Base-by-base conservation (phyloP, 2,113 vertebrate genomes). In the Podiceps cristatus region DNA sequence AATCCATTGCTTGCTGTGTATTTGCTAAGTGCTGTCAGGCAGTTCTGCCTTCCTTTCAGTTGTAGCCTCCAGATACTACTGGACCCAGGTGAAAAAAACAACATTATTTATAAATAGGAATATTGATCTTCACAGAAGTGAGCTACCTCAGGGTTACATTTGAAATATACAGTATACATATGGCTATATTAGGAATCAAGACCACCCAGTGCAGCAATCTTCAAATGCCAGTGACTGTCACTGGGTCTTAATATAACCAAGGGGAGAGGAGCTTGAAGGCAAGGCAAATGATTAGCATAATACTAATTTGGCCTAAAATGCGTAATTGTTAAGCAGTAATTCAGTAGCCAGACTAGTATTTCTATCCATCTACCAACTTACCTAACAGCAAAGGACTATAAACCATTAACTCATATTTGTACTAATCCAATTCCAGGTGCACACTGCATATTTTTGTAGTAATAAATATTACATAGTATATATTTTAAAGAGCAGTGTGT, bases 341-440 rank as follows among this genome's bases (percentile, higher is more conserved):
- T 71, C 62, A 81, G 86, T 89, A 84, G 47, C 56, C 35, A 72
- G 81, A 63, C 75, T 58, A 58, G 10, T 58, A 71, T 91, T 94
- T 92, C 69, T 86, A 22, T 83, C 49, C 13, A 1, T 91, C 49
- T 71, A 78, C 89, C 42, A 71, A 52, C 22, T 92, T 59, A 40
- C 23, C 15, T 58, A 83, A 77, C 11, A 81, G 42, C 59, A 75
- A 80, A 87, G 44, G 33, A 47, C 52, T 64, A 45, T 71, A 94
- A 96, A 85, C 37, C n/a, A 81, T 91, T 89, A 75, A 91, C 35
- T 93, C n/a, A 27, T 91, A 84, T 89, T 93, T 94, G 28, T 81
- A 59, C 58, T 95, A 93, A 96, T 94, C 91, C 91, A 81, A 87
- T 96, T 97, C 93, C 96, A 97, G 89, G 95, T 97, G 93, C 80